Base-by-base conservation (phyloP, 2,113 vertebrate species). In the Xerus inauris region DNA sequence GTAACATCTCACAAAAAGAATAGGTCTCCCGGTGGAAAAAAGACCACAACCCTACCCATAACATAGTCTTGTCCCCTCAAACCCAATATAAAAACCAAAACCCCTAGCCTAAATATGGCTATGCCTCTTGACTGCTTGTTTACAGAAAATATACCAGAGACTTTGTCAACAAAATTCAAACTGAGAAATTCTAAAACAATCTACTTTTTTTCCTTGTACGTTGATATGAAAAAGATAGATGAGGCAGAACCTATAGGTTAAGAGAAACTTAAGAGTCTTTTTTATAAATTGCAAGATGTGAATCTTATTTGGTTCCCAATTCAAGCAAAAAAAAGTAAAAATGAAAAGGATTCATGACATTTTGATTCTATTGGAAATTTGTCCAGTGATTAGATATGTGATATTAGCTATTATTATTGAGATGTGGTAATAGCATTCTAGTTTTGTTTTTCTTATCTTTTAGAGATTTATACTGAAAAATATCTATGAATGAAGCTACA, bases 351-450 rank as follows among this genome's bases (percentile, higher is more conserved):
- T 45, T 77, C 86, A 86, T 7, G 28, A 49, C 7, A 17, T 87
- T 93, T 93, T 69, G 38, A 91, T 95, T 96, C 69, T 69, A 90
- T 3, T 76, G 38, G 54, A 92, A 95, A 86, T 62, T 45, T 95
- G 49, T 24, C 82, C 32, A 69, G 35, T 93, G 49, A 51, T 51
- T 51, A 51, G 49, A 51, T 51, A 51, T 51, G 87, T 19, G 40
- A 45, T 49, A 94, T 45, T 87, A 83, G 90, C 32, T 47, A 62
- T 71, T 47, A 71, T 47, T 85, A 73, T 77, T 83, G 71, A 87
- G 5, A 47, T 87, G 14, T 26, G 6, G 71, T 57, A 38, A 54
- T 32, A 28, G 11, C 59, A 84, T 73, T 81, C 94, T 83, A 91
- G 6, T 59, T 64, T 7, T 88, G 57, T 54, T 93, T 89, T 81